phyloP scores from a whole-genome alignment of 2,888 invertebrate genomes.

The Tineola bisselliella region DNA sequence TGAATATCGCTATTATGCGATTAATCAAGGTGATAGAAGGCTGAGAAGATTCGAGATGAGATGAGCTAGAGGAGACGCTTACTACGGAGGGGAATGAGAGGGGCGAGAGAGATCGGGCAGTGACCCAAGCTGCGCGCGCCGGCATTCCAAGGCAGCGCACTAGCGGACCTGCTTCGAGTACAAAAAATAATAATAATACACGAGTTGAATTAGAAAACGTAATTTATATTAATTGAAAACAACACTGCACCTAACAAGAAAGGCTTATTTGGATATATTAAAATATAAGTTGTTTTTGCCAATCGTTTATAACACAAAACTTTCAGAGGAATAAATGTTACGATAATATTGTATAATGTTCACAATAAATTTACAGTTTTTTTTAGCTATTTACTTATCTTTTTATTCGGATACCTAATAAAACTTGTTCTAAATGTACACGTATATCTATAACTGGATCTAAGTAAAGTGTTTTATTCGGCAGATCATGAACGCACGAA shows the following conservation, averaged over 20 bases:
- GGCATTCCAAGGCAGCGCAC: conserved; percentile 52
- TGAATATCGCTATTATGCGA: conserved; percentile 37
- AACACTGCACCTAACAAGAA: background rate
- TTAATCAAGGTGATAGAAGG: conserved; percentile 58
- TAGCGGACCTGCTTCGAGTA: conserved; percentile 40
- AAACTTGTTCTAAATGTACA: background rate
- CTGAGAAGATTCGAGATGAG: conserved; percentile 33
- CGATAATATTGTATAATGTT: no score
- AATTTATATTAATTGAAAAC: background rate
- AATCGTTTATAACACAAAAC: no score
- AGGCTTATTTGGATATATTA: background rate
- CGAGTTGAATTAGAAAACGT: background rate
- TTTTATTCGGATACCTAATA: background rate
- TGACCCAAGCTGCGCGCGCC: conserved; percentile 40
- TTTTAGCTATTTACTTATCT: no score
- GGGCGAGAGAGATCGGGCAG: conserved; percentile 44
- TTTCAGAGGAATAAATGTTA: no score
- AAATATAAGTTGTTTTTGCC: no score
- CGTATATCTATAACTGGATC: background rate
- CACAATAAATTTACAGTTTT: no score
- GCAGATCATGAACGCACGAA: conserved; percentile 40
- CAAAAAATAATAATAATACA: background rate
- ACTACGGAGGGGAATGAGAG: conserved; percentile 22
- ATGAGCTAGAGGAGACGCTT: conserved; percentile 22
- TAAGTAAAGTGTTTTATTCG: conserved; percentile 34